phyloP scores from a whole-genome alignment of 92 coral and sea anemone species.

The Umimayanthus kanabou region DNA sequence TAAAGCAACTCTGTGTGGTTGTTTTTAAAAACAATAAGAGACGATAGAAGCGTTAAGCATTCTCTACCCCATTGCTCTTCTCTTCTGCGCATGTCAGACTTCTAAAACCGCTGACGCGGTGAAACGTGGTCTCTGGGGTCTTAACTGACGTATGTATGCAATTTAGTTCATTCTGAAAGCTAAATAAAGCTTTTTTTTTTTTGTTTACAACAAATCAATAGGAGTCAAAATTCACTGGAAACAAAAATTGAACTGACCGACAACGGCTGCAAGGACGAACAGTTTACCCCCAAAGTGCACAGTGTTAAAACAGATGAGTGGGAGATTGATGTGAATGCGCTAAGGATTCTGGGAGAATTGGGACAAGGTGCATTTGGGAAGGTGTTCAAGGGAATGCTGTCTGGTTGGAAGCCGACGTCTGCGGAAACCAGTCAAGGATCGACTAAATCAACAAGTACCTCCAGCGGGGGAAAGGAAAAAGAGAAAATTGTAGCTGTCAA shows the following conservation, averaged over 20 bases:
- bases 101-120: too few species aligned
- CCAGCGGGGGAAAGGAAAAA: neutral
- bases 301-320: constrained; percentile 3
- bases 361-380: constrained; percentile 55
- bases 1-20: too few species aligned
- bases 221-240: neutral
- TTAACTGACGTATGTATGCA: neutral
- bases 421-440: constrained; percentile 11
- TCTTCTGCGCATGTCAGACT: too few species aligned
- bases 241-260: neutral
- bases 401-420: constrained; percentile 1
- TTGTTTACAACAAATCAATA: neutral
- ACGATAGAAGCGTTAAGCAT: too few species aligned
- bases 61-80: too few species aligned
- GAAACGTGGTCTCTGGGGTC: too few species aligned
- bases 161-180: neutral
- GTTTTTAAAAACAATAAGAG: too few species aligned
- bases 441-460: neutral
- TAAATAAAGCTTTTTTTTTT: too few species aligned
- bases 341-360: constrained; percentile 43
- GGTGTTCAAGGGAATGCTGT: constrained; percentile 51
- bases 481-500: constrained; percentile 29
- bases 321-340: constrained; percentile 31
- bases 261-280: neutral
- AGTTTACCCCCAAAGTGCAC: neutral